Conservation (phyloP, 1,140 invertebrate species). For the Cheumatopsyche charites region DNA sequence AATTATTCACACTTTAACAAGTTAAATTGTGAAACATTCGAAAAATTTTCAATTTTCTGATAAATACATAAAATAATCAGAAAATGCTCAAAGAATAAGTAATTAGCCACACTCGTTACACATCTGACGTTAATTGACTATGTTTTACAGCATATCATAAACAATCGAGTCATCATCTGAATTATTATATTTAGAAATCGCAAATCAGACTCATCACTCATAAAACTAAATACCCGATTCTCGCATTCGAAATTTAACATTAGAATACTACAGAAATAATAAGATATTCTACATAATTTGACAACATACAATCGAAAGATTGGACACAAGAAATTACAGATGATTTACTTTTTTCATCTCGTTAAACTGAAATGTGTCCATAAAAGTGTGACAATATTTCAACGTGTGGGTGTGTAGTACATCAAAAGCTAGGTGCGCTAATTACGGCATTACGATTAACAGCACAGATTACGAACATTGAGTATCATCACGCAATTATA, state of each 20-base stretch:
- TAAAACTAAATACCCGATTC: not conserved
- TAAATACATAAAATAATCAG: too few relatives aligned
- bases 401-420: not conserved
- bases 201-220: conserved; percentile 12
- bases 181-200: conserved; percentile 1
- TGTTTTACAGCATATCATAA: conserved; percentile 1
- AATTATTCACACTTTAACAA: too few relatives aligned
- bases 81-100: conserved; percentile 1
- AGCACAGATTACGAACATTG: conserved; percentile 25
- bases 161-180: not conserved
- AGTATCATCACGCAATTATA: conserved; percentile 43
- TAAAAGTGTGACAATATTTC: too few relatives aligned
- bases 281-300: not conserved
- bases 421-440: conserved; percentile 4
- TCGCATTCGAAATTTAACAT: not conserved
- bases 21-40: too few relatives aligned
- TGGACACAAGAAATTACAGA: too few relatives aligned
- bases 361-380: too few relatives aligned
- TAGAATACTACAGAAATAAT: not conserved
- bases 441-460: conserved; percentile 27
- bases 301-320: too few relatives aligned
- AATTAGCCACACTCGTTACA: conserved; percentile 12
- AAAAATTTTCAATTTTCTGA: too few relatives aligned
- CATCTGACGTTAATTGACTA: conserved; percentile 15
- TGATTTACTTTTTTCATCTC: too few relatives aligned